phyloP scores from a whole-genome alignment of 2,113 vertebrate genomes.

The Oreocharis arfaki region DNA sequence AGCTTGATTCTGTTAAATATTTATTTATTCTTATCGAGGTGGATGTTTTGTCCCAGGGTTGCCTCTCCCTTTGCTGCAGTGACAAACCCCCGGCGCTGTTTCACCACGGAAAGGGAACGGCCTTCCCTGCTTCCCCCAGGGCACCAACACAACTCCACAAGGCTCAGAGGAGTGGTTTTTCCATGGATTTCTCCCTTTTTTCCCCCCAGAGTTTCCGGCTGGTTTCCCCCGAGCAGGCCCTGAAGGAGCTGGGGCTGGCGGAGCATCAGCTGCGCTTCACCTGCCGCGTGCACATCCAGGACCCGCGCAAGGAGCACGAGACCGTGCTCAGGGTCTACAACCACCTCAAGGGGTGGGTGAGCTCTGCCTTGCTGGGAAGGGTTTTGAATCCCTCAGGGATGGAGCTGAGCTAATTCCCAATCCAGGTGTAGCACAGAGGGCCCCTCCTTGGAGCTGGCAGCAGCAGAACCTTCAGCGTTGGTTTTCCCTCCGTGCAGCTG shows the following conservation, averaged over 20 bases:
- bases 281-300: slow-evolving; percentile 90
- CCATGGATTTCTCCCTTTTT: too few relatives aligned
- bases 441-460: neutral
- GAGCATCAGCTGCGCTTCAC: slow-evolving; percentile 97
- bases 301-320: slow-evolving; percentile 87
- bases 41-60: neutral
- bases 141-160: accelerated
- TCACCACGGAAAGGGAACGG: accelerated
- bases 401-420: neutral
- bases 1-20: neutral
- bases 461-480: neutral
- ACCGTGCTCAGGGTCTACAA: slow-evolving; percentile 83
- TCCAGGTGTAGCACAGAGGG: neutral
- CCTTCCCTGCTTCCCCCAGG: neutral
- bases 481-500: neutral
- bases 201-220: slow-evolving; percentile 82
- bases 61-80: neutral
- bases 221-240: slow-evolving; percentile 89
- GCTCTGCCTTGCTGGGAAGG: accelerated
- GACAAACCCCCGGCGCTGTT: accelerated
- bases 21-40: neutral
- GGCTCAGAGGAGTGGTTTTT: accelerated
- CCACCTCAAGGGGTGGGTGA: slow-evolving; percentile 91
- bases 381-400: accelerated
- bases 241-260: slow-evolving; percentile 91